A percentile compares a stretch with the other conserved stretches of the same genome.
Evolutionary conservation across 2,113 vertebrate genomes (phyloP).

Genomic region (Pedionomus torquatus): DNA sequence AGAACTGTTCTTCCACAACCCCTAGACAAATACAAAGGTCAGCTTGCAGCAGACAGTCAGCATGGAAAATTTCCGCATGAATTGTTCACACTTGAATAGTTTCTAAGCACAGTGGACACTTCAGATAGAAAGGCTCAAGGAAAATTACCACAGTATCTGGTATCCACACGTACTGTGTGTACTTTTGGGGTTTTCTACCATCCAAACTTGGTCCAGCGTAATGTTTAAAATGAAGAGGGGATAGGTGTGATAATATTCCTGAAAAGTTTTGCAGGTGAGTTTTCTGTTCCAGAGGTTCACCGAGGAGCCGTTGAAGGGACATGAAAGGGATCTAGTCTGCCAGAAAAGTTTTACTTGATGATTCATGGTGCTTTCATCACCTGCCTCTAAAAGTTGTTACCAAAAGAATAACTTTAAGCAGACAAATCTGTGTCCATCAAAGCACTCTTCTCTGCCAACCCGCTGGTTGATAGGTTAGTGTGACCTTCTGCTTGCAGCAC

Average conservation of each 20-base stretch:
- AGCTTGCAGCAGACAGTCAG: background rate
- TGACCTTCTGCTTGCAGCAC: background rate
- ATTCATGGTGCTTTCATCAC: background rate
- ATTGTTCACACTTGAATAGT: background rate
- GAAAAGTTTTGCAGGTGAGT: background rate
- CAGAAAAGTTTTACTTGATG: background rate
- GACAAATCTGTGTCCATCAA: background rate
- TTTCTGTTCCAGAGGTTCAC: background rate
- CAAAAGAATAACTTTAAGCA: background rate
- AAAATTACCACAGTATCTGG: background rate
- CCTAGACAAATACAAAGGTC: background rate
- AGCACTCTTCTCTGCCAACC: background rate
- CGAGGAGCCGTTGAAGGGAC: background rate
- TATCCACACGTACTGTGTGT: background rate
- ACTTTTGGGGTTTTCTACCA: background rate
- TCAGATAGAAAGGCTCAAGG: background rate
- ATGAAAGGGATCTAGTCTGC: background rate
- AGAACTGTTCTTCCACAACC: background rate
- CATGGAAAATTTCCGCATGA: background rate
- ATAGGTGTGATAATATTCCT: background rate
- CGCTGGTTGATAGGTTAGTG: rapidly evolving
- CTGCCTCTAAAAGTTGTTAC: background rate
- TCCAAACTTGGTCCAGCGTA: background rate
- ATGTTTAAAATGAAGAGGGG: background rate
- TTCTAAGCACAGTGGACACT: background rate